phyloP scores from a whole-genome alignment of 2,797 vertebrate genomes.

The Hippopotamyrus pictus region DNA sequence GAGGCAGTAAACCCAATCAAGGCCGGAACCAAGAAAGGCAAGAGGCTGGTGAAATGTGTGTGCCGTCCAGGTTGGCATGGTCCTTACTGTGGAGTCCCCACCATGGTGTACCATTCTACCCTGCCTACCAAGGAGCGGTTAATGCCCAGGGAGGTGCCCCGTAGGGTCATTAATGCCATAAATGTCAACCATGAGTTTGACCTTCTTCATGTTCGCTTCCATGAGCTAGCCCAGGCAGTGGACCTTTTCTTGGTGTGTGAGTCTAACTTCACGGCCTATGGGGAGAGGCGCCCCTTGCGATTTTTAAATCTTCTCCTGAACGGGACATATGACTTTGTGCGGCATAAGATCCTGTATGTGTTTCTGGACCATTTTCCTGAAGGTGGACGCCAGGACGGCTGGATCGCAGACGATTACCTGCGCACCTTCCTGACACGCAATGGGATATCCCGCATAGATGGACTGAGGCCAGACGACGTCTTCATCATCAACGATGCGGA shows the following conservation, averaged over 20 bases:
- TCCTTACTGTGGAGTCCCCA: conserved; percentile 91
- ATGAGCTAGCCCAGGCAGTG: conserved; percentile 80
- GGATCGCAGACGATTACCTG: conserved; percentile 96
- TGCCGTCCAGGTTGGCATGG: conserved; percentile 94
- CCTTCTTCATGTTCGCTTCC: conserved; percentile 86
- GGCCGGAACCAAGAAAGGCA: conserved; percentile 50
- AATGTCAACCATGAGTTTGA: conserved; percentile 98
- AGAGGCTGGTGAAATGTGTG: conserved; percentile 78
- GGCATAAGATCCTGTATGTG: conserved; percentile 89
- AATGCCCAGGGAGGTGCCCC: conserved; percentile 72
- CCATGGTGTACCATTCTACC: conserved; percentile 94
- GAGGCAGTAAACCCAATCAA: conserved; percentile 39
- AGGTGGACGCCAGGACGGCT: conserved; percentile 89
- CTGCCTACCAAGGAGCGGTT: conserved; percentile 93
- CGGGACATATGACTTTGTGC: conserved; percentile 84
- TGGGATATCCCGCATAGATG: conserved; percentile 73
- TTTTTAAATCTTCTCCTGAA: conserved; percentile 84
- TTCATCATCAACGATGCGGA: conserved; percentile 95
- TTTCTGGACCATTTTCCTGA: conserved; percentile 94
- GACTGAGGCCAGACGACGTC: conserved; percentile 73
- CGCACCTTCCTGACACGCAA: conserved; percentile 87
- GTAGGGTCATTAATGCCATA: conserved; percentile 90
- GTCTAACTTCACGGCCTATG: conserved; percentile 96
- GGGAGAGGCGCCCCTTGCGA: conserved; percentile 77
- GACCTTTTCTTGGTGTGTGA: conserved; percentile 91